A percentile compares a stretch with the other conserved stretches of the same genome.
Evolutionary conservation across 2,113 vertebrate species (phyloP).

Genomic region (Lophura nycthemera): DNA sequence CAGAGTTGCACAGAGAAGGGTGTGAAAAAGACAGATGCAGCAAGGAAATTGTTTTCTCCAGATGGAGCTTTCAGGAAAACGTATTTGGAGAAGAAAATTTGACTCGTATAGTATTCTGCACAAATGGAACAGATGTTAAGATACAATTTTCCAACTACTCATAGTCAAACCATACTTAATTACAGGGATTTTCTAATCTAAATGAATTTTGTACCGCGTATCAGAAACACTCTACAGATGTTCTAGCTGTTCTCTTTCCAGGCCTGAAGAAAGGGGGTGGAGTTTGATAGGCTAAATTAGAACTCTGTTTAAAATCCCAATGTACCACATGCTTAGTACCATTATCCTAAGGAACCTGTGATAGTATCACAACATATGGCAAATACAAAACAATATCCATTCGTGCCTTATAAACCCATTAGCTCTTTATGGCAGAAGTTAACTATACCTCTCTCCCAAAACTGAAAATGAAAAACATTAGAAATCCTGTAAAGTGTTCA

Average conservation of each 20-base stretch:
- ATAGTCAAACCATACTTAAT: background rate
- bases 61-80: background rate
- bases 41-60: conserved; percentile 11
- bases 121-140: conserved; percentile 23
- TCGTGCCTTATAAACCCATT: background rate
- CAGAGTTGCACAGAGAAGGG: conserved; percentile 7
- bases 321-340: background rate
- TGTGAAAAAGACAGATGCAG: conserved; percentile 32
- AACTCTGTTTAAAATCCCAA: conserved; percentile 13
- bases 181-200: conserved; percentile 39
- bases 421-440: background rate
- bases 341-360: background rate
- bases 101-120: background rate
- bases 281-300: background rate
- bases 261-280: background rate
- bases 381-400: conserved; percentile 10
- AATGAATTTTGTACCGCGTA: background rate
- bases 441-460: background rate
- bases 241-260: background rate
- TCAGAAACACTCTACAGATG: background rate
- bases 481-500: background rate
- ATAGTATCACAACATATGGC: background rate
- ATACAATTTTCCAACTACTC: background rate
- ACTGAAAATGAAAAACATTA: background rate
- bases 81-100: background rate